Percentiles rank a stretch among this genome's conserved stretches.
phyloP scores from a whole-genome alignment of 2,797 vertebrate species.

The Halcyon badia region DNA sequence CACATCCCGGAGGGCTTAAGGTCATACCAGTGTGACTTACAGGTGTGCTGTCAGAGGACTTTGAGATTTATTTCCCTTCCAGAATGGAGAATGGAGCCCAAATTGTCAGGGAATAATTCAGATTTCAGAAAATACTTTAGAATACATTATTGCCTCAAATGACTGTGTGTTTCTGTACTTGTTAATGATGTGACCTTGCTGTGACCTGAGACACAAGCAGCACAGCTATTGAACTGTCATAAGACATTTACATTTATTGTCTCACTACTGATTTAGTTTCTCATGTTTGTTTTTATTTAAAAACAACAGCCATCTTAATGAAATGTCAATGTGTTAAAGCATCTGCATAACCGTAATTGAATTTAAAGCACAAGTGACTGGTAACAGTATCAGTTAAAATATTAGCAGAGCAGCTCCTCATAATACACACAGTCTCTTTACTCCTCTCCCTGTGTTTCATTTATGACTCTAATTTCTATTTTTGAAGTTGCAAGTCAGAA shows the following conservation, averaged over 20 bases:
- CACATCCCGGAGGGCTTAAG: background rate
- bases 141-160: background rate
- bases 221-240: background rate
- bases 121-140: background rate
- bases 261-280: background rate
- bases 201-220: background rate
- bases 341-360: background rate
- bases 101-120: background rate
- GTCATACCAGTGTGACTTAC: background rate
- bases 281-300: background rate
- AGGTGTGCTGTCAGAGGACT: background rate
- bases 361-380: background rate
- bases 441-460: background rate
- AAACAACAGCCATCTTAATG: background rate
- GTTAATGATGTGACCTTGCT: background rate
- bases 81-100: background rate
- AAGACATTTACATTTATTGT: background rate
- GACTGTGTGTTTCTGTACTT: background rate
- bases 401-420: background rate
- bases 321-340: background rate
- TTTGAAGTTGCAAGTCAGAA: slow-evolving; percentile 45
- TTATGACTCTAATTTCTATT: slow-evolving; percentile 16
- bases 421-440: background rate
- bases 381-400: background rate
- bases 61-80: background rate